phyloP scores from a whole-genome alignment of 2,113 vertebrate species.

The Halcyon malimbica region DNA sequence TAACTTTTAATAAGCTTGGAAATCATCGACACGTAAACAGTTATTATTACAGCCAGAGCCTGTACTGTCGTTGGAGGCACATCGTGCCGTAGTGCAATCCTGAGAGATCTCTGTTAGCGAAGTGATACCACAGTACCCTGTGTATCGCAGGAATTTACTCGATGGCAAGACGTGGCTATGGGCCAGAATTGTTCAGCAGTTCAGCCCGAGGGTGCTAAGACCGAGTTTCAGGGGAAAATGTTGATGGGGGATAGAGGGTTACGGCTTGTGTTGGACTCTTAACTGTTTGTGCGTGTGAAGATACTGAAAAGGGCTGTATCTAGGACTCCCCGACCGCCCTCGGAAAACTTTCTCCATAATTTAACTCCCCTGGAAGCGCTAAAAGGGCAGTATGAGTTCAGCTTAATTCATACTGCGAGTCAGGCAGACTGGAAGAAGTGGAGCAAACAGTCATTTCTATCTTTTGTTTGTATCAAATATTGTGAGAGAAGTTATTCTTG shows the following conservation, averaged over 20 bases:
- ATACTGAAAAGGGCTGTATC: not conserved
- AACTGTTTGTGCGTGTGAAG: not conserved
- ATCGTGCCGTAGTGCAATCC: not conserved
- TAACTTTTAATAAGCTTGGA: conserved; percentile 48
- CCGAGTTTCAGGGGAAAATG: not conserved
- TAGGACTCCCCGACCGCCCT: not conserved
- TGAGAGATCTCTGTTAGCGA: not conserved
- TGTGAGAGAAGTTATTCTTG: conserved; percentile 58
- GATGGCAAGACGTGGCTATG: not conserved
- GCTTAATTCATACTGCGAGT: not conserved
- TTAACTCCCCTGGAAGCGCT: not conserved
- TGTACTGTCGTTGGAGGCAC: not conserved
- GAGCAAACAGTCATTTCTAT: conserved; percentile 32
- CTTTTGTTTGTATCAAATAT: conserved; percentile 55
- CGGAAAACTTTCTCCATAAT: not conserved
- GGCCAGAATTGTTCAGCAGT: conserved; percentile 40
- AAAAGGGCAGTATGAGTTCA: not conserved
- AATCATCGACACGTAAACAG: conserved; percentile 25
- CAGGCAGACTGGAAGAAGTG: not conserved
- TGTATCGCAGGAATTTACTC: not conserved
- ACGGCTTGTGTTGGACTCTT: not conserved
- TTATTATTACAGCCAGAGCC: not conserved
- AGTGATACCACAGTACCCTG: not conserved
- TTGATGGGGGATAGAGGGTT: not conserved
- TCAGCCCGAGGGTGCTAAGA: conserved; percentile 2